Base-by-base conservation (phyloP, 64 coral and sea anemone species). In the Actinia equina region DNA sequence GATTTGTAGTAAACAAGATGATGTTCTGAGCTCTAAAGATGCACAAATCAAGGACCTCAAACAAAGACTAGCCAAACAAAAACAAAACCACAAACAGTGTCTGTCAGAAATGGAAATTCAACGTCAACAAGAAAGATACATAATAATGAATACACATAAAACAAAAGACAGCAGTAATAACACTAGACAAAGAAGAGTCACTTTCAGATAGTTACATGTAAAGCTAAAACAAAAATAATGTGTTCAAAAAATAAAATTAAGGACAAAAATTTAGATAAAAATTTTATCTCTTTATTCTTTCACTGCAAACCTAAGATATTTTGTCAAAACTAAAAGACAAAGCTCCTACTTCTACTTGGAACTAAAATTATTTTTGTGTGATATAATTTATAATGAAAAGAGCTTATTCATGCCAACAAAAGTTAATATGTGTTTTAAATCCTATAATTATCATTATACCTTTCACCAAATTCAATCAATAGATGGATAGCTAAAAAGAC, bases 41-140 rank as follows among this genome's bases (percentile, higher is more conserved):
- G 92, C 96, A 71, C 94, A 93, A 88, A 98, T 98, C 59, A 95
- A 98, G 80, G 96, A 98, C 60, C 59, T 98, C 3, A 98, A 92
- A 77, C 23, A 46, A 57, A 92, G 90, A 52, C 90, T 98, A 6
- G 74, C 94, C 0, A 91, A 87, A 16, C 96, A 98, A 64, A 98
- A 98, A 85, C 87, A 95, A 74, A 88, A 82, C 44, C 96, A 98
- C 60, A 92, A 98, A 88, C 92, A 98, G 23, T 62, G 86, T 9
- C 81, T 98, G 14, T 94, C 96, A 63, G 93, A 94, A 60, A 42
- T 98, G 22, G 96, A 95, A 53, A 94, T 98, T 82, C 89, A 98
- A 77, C 88, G 93, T 18, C 87, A 94, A 46, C 96, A 98, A 78
- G 96, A 98, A 53, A 86, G 93, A 85, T 98, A 98, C 60, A 96